A percentile compares a stretch with the other conserved stretches of the same genome.
Evolutionary conservation across 2,888 invertebrate species (phyloP).

Genomic region (Euspilapteryx auroguttella): DNA sequence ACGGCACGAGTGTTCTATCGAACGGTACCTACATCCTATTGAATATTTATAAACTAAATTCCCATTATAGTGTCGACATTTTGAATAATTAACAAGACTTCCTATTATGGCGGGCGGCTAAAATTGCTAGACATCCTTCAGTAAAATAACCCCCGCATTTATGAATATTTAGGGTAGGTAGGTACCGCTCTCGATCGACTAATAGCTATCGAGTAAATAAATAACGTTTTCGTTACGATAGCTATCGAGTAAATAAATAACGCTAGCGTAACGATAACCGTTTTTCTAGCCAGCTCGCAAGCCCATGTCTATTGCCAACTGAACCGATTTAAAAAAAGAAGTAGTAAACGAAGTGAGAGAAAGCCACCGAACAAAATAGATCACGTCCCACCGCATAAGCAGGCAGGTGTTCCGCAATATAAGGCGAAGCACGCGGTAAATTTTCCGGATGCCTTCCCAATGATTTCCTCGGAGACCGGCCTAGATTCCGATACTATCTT

Average conservation of each 20-base stretch:
- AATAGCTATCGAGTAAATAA: slow-evolving; percentile 15
- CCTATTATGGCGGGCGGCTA: slow-evolving; percentile 20
- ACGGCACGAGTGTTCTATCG: slow-evolving; percentile 7
- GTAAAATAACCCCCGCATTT: slow-evolving; percentile 23
- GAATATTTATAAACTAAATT: slow-evolving; percentile 43
- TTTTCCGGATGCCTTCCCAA: slow-evolving; percentile 74
- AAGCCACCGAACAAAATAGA: slow-evolving; percentile 34
- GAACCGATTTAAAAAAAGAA: slow-evolving; percentile 3
- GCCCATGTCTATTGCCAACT: no score
- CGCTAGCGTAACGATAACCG: slow-evolving; percentile 3
- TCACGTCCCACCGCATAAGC: slow-evolving; percentile 43
- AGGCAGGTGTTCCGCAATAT: slow-evolving; percentile 50
- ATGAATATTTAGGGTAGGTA: slow-evolving; percentile 29
- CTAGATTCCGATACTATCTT: slow-evolving; percentile 60
- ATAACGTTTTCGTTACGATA: slow-evolving; percentile 5
- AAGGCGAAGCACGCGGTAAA: slow-evolving; percentile 60
- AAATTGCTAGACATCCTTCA: slow-evolving; percentile 24
- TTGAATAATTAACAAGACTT: slow-evolving; percentile 47
- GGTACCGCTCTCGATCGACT: slow-evolving; percentile 11
- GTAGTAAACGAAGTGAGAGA: slow-evolving; percentile 14
- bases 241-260: no score
- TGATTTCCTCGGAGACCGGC: slow-evolving; percentile 76
- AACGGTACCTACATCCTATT: slow-evolving; percentile 21
- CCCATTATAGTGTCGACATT: slow-evolving; percentile 46
- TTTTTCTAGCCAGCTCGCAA: no score